Conservation (phyloP, 35 echinoderm and acorn worm species). For the Apostichopus californicus region DNA sequence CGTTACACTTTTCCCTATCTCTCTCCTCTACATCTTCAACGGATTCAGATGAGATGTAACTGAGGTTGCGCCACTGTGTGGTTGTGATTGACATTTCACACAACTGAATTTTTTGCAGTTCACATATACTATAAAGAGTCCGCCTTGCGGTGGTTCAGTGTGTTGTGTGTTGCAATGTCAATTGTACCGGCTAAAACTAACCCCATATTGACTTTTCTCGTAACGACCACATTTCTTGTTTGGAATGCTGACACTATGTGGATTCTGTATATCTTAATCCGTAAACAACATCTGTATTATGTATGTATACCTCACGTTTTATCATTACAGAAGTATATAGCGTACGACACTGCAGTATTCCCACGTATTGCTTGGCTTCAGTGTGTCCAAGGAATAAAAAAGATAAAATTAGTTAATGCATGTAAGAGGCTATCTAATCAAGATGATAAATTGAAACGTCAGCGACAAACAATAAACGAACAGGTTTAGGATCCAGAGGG, state of each 20-base stretch:
- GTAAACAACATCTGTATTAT: background rate
- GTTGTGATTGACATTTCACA: no score
- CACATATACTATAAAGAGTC: no score
- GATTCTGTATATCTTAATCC: slow-evolving; percentile 30
- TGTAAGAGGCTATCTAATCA: slow-evolving; percentile 25
- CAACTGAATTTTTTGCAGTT: no score
- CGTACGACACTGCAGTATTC: background rate
- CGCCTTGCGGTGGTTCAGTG: no score
- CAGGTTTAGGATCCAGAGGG: background rate
- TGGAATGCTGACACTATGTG: slow-evolving; percentile 5
- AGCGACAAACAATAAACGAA: background rate
- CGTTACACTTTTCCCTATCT: no score
- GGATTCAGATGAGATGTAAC: no score
- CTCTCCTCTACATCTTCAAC: no score
- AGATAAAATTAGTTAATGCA: slow-evolving; percentile 33
- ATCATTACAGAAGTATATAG: background rate
- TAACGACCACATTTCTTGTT: slow-evolving; percentile 15
- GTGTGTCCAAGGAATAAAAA: slow-evolving; percentile 16
- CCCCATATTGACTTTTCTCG: slow-evolving; percentile 21
- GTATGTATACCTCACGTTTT: background rate
- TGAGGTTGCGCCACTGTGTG: no score
- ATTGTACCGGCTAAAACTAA: background rate
- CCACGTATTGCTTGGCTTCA: slow-evolving; percentile 7
- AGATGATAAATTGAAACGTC: slow-evolving; percentile 39
- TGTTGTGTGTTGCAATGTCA: background rate